These are phyloP conservation scores for Piaya cayana DNA, from an alignment of 2,113 vertebrate species.

Conservation along the genomic window DNA sequence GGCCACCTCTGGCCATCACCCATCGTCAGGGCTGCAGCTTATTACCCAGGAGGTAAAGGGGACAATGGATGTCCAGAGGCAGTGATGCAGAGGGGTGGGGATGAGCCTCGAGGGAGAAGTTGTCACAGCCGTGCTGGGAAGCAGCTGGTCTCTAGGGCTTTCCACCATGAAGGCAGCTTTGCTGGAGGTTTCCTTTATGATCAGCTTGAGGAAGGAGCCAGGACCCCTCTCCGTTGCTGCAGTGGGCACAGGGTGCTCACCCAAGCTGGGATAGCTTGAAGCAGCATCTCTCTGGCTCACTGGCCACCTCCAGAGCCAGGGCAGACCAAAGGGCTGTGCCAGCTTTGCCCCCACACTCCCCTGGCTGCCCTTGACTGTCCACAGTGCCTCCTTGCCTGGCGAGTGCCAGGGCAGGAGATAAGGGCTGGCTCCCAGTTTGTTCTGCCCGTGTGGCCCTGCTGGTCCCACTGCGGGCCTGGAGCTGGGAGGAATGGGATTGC, in stretches of 20 bases:
- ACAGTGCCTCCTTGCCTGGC: background rate
- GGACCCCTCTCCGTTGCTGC: background rate
- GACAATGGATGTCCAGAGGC: background rate
- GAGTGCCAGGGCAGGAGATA: background rate
- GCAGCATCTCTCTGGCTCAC: background rate
- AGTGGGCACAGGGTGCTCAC: background rate
- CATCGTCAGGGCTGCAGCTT: background rate
- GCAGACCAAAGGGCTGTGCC: background rate
- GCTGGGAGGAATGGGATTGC: background rate
- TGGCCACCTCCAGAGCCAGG: background rate
- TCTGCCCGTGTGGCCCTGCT: background rate
- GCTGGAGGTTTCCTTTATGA: background rate
- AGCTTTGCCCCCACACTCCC: background rate
- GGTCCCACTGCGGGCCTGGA: background rate
- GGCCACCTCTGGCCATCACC: background rate
- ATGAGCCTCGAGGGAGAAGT: background rate
- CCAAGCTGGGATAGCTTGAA: background rate
- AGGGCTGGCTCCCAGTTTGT: background rate
- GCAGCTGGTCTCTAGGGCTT: background rate
- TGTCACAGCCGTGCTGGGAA: background rate
- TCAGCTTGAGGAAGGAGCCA: background rate
- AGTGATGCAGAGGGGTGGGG: background rate
- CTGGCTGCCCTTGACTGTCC: background rate
- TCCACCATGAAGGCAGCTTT: background rate
- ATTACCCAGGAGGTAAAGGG: constrained; percentile 62